Evolutionary conservation across 2,888 invertebrate species (phyloP), one percentile per base, ranked within the genome.

Genomic region (Drosophila planitibia): DNA sequence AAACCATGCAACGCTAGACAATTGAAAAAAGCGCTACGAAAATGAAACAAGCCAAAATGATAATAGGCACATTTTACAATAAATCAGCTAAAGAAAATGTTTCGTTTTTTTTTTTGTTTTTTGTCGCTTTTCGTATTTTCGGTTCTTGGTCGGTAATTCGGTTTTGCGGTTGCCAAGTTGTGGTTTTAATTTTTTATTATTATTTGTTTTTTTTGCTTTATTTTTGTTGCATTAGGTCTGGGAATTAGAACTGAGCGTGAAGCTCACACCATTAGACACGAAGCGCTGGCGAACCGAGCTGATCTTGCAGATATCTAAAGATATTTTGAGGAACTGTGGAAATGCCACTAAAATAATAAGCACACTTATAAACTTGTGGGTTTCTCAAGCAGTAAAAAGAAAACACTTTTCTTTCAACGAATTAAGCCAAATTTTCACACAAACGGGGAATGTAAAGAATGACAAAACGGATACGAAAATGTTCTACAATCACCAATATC

Each of bases 51-150:
- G 55, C 74, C 47, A 69, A 75, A 74, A 82, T 70, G 69, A 78
- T 82, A 79, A 78, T 79, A 67, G 74, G 68, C 60, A 54, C 79
- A 81, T 79, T 82, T 79, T 74, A 79, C 74, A 78, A 81, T 60
- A 81, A 79, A 81, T 78, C 82, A 79, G 66, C 79, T 61, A 66
- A 82, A 74, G 73, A 82, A 73, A 78, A 81, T 58, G 66, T 39
- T 59, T 51, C 10, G 30, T 37, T 32, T 22, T 35, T 30, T 35
- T 14, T 30, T 30, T 30, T 30, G 1, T 51, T 28, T 25, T 39
- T 44, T 30, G 35, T 51, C 32, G 25, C 5, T 25, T 49, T 53
- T 35, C 14, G 35, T 30, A n/a, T 58, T 25, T 57, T 37, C 22
- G 41, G 58, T 57, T 33, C 30, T 55, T 41, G 51, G 41, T 76